A percentile compares a stretch with the other conserved stretches of the same genome.
phyloP scores from a whole-genome alignment of 2,888 invertebrate genomes.

The Rotaria macrura region DNA sequence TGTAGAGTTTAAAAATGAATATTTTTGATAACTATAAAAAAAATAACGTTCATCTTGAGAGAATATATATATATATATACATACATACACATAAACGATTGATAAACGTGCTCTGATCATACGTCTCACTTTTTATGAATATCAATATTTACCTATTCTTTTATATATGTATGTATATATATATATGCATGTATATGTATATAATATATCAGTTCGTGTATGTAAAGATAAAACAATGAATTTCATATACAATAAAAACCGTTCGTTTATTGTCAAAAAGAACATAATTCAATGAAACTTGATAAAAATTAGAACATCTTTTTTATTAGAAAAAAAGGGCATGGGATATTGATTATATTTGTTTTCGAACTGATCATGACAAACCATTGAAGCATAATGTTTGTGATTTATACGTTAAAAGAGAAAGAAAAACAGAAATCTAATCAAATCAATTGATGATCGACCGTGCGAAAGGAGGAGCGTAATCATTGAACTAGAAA shows the following conservation, averaged over 20 bases:
- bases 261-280: not conserved
- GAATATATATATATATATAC: not conserved
- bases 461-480: slow-evolving; percentile 15
- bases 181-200: not conserved
- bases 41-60: not conserved
- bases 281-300: not conserved
- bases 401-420: not conserved
- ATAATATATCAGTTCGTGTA: not conserved
- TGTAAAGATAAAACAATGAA: not conserved
- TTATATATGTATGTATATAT: not conserved
- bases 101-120: slow-evolving; percentile 8
- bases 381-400: not conserved
- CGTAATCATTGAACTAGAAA: not conserved
- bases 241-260: not conserved
- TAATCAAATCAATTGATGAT: slow-evolving; percentile 12
- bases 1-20: not conserved
- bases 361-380: not conserved
- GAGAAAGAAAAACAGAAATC: not conserved
- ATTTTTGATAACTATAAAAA: not conserved
- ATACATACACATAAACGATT: not conserved
- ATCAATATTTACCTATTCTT: slow-evolving; percentile 4
- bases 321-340: no score
- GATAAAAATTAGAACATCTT: not conserved
- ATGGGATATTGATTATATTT: not conserved
- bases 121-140: not conserved